Evolutionary conservation across 2,888 invertebrate species (phyloP).

Genomic region (Sceliomorpha sp.): DNA sequence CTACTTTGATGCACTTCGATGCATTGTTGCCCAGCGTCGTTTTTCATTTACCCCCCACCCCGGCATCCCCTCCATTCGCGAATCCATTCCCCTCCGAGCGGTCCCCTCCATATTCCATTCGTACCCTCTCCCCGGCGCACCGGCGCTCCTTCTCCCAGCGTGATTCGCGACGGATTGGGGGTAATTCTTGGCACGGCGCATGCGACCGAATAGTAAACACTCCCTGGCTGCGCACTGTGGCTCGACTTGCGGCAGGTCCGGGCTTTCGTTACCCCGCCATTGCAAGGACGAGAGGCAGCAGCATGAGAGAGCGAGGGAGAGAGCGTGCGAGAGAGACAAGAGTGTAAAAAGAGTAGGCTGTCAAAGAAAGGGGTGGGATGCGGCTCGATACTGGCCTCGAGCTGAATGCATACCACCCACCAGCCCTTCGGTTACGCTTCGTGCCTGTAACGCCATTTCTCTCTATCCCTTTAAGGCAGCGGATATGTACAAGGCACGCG

Average conservation of each 20-base stretch:
- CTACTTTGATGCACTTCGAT: constrained; percentile 66
- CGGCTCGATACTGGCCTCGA: constrained; percentile 74
- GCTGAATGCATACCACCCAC: constrained; percentile 74
- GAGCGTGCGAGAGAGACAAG: constrained; percentile 44
- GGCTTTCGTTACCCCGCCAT: constrained; percentile 58
- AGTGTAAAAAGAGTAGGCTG: constrained; percentile 53
- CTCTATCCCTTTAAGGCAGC: constrained; percentile 47
- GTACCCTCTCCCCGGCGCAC: constrained; percentile 38
- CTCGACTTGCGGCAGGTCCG: constrained; percentile 77
- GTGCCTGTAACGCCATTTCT: constrained; percentile 60
- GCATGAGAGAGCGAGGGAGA: constrained; percentile 32
- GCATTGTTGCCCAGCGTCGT: constrained; percentile 53
- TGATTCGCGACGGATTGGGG: constrained; percentile 57
- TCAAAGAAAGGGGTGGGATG: constrained; percentile 33
- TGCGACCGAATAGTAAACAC: constrained; percentile 76
- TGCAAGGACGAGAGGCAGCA: constrained; percentile 43
- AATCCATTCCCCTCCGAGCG: constrained; percentile 33
- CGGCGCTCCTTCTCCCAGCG: constrained; percentile 34
- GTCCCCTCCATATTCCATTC: constrained; percentile 50
- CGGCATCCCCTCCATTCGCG: constrained; percentile 36
- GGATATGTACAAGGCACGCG: constrained; percentile 20
- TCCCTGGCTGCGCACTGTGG: constrained; percentile 76
- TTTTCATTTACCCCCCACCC: constrained; percentile 41
- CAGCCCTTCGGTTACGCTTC: constrained; percentile 39
- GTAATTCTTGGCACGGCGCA: constrained; percentile 63